Evolutionary conservation across 2,113 vertebrate genomes (phyloP), one percentile per base, ranked within the genome.

Genomic region (Sturnira hondurensis): DNA sequence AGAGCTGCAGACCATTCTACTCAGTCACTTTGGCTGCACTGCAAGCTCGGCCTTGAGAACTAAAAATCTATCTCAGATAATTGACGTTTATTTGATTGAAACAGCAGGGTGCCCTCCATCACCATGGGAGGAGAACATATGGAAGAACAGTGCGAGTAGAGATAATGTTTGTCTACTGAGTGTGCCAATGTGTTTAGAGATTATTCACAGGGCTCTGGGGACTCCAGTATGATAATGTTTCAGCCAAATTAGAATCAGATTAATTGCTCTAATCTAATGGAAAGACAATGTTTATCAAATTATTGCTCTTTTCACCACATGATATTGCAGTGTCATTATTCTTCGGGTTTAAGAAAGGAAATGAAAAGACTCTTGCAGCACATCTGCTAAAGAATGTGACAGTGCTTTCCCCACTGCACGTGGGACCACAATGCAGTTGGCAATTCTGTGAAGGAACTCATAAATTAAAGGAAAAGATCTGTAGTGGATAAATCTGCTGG

Each of bases 61-160:
- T 98, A 98, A 98, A 98, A 98, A 99, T 99, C 98, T 98, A 98
- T 99, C 99, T 99, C 98, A 97, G 98, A 99, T 99, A 99, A 99
- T 99, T 99, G 99, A 99, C 99, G 98, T 99, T 99, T 99, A 99
- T 99, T 99, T 99, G 99, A 99, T 99, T 99, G 98, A 98, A 99
- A 98, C 99, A 99, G 99, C 98, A 98, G 99, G 99, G 98, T 98
- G 98, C 98, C 98, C 98, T 98, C 98, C 98, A 98, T 98, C 98
- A 99, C 98, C 98, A 98, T 98, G 98, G 98, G 98, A 98, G 97
- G 98, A 98, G 98, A 98, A 98, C 99, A 99, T 99, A 99, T 99
- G 98, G 98, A 99, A 98, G 98, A 99, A 98, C 98, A 98, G 98
- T 98, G 97, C 97, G 98, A 98, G 98, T 97, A 97, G 95, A 98